A percentile compares a stretch with the other conserved stretches of the same genome.
Evolutionary conservation across 2,797 vertebrate species (phyloP).

Genomic region (Chromobotia macracanthus): DNA sequence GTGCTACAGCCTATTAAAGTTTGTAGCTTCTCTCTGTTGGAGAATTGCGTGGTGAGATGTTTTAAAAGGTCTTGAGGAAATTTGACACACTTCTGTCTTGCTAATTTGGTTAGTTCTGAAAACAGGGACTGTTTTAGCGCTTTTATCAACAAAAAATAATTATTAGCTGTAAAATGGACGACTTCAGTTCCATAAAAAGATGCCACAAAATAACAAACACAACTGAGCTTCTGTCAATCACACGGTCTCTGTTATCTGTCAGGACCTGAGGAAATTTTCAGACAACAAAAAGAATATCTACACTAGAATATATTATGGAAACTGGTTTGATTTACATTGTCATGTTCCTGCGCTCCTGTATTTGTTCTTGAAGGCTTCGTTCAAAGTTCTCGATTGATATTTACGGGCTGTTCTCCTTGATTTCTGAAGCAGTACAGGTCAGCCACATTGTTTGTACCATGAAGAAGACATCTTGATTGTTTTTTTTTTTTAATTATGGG

Average conservation of each 20-base stretch:
- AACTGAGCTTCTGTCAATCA: too few species aligned
- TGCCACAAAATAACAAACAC: background rate
- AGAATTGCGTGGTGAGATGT: background rate
- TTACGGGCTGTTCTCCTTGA: background rate
- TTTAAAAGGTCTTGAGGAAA: background rate
- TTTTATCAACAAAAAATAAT: too few species aligned
- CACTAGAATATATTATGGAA: too few species aligned
- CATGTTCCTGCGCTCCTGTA: too few species aligned
- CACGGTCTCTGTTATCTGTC: too few species aligned
- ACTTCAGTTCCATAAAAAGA: background rate
- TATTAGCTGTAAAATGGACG: too few species aligned
- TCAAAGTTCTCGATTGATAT: background rate
- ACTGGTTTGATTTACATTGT: too few species aligned
- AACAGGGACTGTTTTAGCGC: background rate
- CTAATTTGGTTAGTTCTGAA: background rate
- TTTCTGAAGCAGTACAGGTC: conserved; percentile 17
- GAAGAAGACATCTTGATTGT: conserved; percentile 5
- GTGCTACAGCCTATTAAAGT: background rate
- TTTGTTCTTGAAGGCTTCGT: background rate
- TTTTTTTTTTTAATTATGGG: conserved; percentile 14
- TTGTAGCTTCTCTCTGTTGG: too few species aligned
- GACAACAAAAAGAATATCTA: too few species aligned
- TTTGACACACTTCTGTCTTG: background rate
- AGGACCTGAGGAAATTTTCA: too few species aligned
- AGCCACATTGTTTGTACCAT: conserved; percentile 9